Conservation (phyloP, 2,888 invertebrate genomes). For the Chesias legatella region DNA sequence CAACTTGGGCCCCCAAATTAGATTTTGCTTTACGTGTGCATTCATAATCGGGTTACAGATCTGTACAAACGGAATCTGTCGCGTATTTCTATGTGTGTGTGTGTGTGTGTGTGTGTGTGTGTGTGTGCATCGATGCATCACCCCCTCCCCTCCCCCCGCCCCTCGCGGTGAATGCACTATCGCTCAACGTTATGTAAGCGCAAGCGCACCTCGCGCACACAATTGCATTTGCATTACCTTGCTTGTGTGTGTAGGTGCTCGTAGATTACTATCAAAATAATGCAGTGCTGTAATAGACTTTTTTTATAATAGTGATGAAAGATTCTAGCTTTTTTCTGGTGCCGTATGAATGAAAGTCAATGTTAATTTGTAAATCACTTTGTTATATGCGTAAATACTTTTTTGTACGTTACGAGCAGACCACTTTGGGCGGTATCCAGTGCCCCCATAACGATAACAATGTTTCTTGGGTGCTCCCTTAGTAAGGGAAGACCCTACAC, state of each 20-base stretch:
- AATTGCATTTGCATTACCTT: constrained; percentile 14
- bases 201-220: constrained; percentile 41
- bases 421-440: too few relatives aligned
- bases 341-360: constrained; percentile 20
- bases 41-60: constrained; percentile 30
- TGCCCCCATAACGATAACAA: too few relatives aligned
- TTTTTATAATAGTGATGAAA: constrained; percentile 22
- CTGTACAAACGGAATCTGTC: constrained; percentile 38
- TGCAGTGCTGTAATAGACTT: constrained; percentile 21
- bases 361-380: not conserved
- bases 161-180: constrained; percentile 70
- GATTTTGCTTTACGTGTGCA: constrained; percentile 13
- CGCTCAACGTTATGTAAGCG: constrained; percentile 65
- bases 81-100: constrained; percentile 34
- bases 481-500: too few relatives aligned
- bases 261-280: constrained; percentile 36
- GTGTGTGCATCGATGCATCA: constrained; percentile 60
- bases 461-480: too few relatives aligned
- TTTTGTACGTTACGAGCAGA: too few relatives aligned
- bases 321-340: constrained; percentile 20
- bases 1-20: too few relatives aligned
- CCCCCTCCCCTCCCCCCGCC: constrained; percentile 33
- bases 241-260: constrained; percentile 36
- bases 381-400: too few relatives aligned
- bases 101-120: too few relatives aligned